Evolutionary conservation across 2,113 vertebrate genomes (phyloP), one percentile per base, ranked within the genome.

Genomic region (Scortum barcoo): DNA sequence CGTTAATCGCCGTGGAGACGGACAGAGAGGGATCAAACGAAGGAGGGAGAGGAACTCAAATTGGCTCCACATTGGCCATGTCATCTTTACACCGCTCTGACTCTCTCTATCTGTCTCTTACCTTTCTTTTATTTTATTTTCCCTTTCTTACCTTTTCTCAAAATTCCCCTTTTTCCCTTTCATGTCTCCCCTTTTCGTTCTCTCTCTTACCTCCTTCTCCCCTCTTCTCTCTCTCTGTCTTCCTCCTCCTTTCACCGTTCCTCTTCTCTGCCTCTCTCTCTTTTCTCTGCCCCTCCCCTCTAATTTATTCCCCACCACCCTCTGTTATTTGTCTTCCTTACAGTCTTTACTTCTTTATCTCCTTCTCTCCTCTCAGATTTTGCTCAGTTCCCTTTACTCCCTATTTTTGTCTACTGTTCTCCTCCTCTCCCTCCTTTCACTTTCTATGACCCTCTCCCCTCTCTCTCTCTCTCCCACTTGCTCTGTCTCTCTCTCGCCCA

Each of bases 1-100:
- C 53, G 87, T 86, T 94, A 92, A 94, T 94, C 88, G 88, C 92
- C 46, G 85, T 89, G 92, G 93, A 92, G 89, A 94, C 40, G 69
- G 92, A 85, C 85, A 78, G 86, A 74, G 91, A 65, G 77, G 86
- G 90, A 93, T 92, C 91, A 93, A 93, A 92, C 53, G 53, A 63
- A 53, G 85, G 77, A 73, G 76, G 84, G 57, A 78, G 86, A 92
- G 87, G 67, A 81, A 40, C 87, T 87, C 74, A 91, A 90, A 93
- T 93, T 90, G 93, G 78, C 86, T 92, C 30, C 61, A 71, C 57
- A 81, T 68, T 84, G 89, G 28, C 74, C 86, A 83, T 85, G 85
- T 87, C 83, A 85, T 91, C 88, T 86, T 73, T 80, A 56, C 19
- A 66, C 58, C 30, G 4, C 76, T 48, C 76, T 2, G 40, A 17